These are phyloP conservation scores for Cheilosia soror DNA, from an alignment of 2,888 invertebrate species.

Conservation along the genomic window DNA sequence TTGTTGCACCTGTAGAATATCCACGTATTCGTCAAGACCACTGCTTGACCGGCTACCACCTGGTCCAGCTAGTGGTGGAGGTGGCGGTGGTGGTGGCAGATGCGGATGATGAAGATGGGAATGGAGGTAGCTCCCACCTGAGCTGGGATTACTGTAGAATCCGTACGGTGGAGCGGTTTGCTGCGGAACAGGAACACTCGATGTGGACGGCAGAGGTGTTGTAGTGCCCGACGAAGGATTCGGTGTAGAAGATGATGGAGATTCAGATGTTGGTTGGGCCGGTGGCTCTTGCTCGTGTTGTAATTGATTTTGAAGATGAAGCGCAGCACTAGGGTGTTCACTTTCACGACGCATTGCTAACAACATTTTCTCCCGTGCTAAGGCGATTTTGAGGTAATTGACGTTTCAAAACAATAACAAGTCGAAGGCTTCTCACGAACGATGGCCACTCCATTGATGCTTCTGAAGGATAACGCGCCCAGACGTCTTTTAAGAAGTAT, in stretches of 20 bases:
- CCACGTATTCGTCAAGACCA: constrained; percentile 90
- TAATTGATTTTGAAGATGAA: constrained; percentile 65
- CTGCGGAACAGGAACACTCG: constrained; percentile 75
- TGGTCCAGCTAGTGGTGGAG: constrained; percentile 51
- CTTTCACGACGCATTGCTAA: constrained; percentile 91
- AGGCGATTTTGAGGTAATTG: constrained; percentile 52
- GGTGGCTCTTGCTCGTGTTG: constrained; percentile 31
- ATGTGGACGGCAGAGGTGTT: constrained; percentile 69
- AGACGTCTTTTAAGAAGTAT: background rate
- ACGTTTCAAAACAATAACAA: constrained; percentile 8
- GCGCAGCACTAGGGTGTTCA: constrained; percentile 84
- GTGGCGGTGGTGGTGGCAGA: constrained; percentile 69
- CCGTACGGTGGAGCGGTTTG: constrained; percentile 74
- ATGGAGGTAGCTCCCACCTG: constrained; percentile 75
- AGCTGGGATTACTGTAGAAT: constrained; percentile 76
- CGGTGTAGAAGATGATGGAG: constrained; percentile 48
- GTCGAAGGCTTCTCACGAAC: background rate
- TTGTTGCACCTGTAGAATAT: constrained; percentile 92
- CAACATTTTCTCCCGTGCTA: constrained; percentile 83
- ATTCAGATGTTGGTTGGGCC: constrained; percentile 67
- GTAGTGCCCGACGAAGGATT: constrained; percentile 29
- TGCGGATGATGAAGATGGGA: constrained; percentile 76
- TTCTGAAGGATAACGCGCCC: background rate
- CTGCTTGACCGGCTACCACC: constrained; percentile 35
- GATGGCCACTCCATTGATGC: constrained; percentile 55